Conservation (phyloP, 2,888 invertebrate genomes). For the Cenopis cana region DNA sequence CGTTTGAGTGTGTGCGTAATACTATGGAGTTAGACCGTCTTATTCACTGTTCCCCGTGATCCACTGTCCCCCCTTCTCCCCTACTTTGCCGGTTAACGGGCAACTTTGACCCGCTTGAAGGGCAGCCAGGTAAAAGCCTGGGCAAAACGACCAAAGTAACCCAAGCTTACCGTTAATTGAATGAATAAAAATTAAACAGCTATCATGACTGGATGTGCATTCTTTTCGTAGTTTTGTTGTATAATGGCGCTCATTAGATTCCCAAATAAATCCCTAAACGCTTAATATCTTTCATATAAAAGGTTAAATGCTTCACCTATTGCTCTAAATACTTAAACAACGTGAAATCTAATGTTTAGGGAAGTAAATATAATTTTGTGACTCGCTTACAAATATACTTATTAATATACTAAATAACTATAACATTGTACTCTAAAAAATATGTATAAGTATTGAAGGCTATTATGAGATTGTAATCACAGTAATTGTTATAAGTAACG, state of each 20-base stretch:
- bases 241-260: slow-evolving; percentile 52
- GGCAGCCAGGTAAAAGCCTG: background rate
- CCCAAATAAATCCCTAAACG: slow-evolving; percentile 65
- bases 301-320: slow-evolving; percentile 81
- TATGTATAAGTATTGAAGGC: slow-evolving; percentile 85
- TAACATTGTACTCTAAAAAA: slow-evolving; percentile 86
- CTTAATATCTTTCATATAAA: slow-evolving; percentile 74
- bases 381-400: slow-evolving; percentile 80
- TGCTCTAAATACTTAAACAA: slow-evolving; percentile 78
- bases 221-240: background rate
- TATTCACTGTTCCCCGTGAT: too few species aligned
- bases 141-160: background rate
- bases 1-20: too few species aligned
- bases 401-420: slow-evolving; percentile 82
- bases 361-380: slow-evolving; percentile 84
- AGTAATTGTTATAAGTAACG: slow-evolving; percentile 84
- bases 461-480: slow-evolving; percentile 85
- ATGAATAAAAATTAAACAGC: background rate
- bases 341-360: slow-evolving; percentile 77
- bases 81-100: background rate
- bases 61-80: too few species aligned
- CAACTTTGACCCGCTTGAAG: slow-evolving; percentile 3
- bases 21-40: too few species aligned
- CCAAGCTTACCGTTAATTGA: background rate
- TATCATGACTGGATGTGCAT: background rate